Percentiles rank a stretch among this genome's conserved stretches.
Evolutionary conservation across 92 coral and sea anemone genomes (phyloP).

Genomic region (Micromussa lordhowensis): DNA sequence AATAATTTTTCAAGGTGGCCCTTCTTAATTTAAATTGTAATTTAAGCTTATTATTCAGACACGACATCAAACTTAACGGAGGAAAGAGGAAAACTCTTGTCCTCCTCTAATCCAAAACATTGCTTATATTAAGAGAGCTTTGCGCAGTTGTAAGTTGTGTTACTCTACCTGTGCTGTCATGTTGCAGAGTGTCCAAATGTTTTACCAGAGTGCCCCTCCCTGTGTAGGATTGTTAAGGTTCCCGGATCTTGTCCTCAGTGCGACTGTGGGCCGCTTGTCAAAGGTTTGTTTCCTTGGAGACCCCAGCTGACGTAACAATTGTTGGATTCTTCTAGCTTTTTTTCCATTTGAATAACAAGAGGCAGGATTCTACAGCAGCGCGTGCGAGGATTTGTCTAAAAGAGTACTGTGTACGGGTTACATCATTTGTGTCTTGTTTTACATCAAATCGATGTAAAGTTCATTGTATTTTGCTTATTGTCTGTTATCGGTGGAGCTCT

Average conservation of each 20-base stretch:
- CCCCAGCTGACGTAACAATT: background rate
- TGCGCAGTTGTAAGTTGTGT: constrained; percentile 10
- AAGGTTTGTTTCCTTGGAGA: constrained; percentile 40
- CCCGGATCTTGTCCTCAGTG: constrained; percentile 63
- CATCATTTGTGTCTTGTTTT: background rate
- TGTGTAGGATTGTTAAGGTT: constrained; percentile 50
- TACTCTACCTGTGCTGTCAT: constrained; percentile 9
- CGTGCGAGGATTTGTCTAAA: background rate
- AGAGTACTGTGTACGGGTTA: background rate
- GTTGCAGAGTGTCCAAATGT: constrained; percentile 57
- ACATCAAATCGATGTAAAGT: background rate
- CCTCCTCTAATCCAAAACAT: background rate
- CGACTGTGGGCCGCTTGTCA: constrained; percentile 63
- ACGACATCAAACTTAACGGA: background rate
- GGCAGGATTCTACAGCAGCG: background rate
- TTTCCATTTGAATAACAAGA: background rate
- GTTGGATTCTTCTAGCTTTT: background rate
- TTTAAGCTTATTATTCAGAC: background rate
- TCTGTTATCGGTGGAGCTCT: background rate
- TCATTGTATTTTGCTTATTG: background rate
- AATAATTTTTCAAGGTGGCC: background rate
- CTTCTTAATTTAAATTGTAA: too few species aligned
- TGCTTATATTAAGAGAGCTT: background rate
- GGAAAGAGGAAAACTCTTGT: background rate
- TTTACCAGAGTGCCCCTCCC: constrained; percentile 62